Evolutionary conservation across 2,797 vertebrate species (phyloP), one percentile per base, ranked within the genome.

Genomic region (Takifugu rubripes): DNA sequence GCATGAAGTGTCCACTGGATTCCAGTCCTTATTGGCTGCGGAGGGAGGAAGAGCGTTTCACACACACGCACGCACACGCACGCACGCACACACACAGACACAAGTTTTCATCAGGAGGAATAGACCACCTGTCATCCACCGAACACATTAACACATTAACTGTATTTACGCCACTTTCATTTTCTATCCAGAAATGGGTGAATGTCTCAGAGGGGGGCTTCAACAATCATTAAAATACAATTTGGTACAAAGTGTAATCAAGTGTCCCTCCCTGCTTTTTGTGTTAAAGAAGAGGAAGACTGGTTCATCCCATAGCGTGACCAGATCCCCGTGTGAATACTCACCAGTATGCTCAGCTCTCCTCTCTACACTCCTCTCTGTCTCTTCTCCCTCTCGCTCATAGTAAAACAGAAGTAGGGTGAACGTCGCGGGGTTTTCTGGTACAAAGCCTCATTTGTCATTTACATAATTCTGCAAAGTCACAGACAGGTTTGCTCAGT

Each of bases 341-440:
- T 95, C 82, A 98, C 96, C 81, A 88, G 93, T 94, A 88, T 91
- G 92, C 91, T 88, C 92, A 93, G 91, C 91, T 91, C 91, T 90
- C 54, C 79, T 81, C 74, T 79, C 81, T 59, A 65, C 46, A 25
- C 16, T 63, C 49, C n/a, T 36, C 25, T 53, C 25, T 62, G 56
- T 52, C 49, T 58, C 49, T 58, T 51, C 31, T 78, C 27, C 33
- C 59, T 67, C 49, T 65, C 56, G 77, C 70, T 82, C 66, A 66
- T 3, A 78, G 67, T 77, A 68, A 84, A 88, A 83, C 57, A 75
- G 80, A 81, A 79, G 68, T 76, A 85, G 83, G 69, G 64, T 77
- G 68, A 87, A 88, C 88, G 91, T 93, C 90, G 91, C 93, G 95
- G 93, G 90, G 94, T 96, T 97, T 95, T 95, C 93, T 94, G 90